Evolutionary conservation across 2,113 vertebrate species (phyloP).

Genomic region (Strix uralensis): DNA sequence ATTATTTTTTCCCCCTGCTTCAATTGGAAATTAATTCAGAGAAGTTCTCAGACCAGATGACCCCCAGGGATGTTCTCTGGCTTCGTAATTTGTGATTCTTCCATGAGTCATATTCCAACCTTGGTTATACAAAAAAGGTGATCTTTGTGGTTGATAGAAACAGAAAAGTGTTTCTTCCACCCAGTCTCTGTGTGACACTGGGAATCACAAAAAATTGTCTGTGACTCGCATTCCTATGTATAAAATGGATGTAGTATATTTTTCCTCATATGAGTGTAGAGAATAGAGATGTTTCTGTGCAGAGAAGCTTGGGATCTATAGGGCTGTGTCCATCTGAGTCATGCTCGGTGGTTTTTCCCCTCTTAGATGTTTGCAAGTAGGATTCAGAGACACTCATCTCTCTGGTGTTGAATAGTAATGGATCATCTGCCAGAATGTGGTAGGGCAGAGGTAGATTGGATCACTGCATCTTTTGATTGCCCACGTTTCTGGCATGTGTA

Average conservation of each 20-base stretch:
- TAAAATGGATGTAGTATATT: background rate
- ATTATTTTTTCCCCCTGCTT: background rate
- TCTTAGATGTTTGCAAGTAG: background rate
- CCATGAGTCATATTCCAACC: background rate
- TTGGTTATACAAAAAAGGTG: background rate
- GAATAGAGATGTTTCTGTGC: background rate
- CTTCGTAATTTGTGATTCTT: background rate
- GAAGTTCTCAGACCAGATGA: background rate
- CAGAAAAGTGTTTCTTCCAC: background rate
- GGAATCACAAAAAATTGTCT: background rate
- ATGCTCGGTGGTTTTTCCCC: background rate
- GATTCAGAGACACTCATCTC: background rate
- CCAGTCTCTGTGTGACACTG: background rate
- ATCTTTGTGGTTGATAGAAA: background rate
- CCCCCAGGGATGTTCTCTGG: background rate
- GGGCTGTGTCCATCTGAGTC: background rate
- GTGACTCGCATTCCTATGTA: background rate
- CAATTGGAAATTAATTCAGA: slow-evolving; percentile 21
- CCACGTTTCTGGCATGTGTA: background rate
- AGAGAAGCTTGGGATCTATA: background rate
- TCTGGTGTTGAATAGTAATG: background rate
- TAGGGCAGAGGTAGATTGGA: background rate
- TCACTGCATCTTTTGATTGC: background rate
- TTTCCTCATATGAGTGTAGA: background rate
- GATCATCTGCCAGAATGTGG: background rate